These are phyloP conservation scores for Pteronura brasiliensis DNA, from an alignment of 2,113 vertebrate genomes.

Conservation along the genomic window DNA sequence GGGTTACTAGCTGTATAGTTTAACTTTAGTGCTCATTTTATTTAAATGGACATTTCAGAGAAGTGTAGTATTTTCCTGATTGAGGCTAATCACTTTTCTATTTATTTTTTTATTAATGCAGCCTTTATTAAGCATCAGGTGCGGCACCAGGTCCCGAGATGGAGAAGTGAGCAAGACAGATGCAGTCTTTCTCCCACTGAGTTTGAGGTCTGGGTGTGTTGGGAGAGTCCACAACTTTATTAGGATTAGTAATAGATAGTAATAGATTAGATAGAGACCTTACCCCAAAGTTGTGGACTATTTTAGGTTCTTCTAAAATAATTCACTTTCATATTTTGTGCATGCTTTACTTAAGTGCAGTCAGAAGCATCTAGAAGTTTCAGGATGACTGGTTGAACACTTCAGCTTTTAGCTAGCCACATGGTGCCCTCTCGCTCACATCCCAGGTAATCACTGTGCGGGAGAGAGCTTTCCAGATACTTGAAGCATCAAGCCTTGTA, in stretches of 20 bases:
- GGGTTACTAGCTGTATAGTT: background rate
- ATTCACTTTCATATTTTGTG: background rate
- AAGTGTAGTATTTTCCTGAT: background rate
- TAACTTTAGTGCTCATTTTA: background rate
- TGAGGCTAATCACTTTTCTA: background rate
- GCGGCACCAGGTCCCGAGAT: background rate
- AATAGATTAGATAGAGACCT: background rate
- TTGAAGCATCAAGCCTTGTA: background rate
- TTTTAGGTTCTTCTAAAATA: background rate
- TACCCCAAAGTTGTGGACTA: background rate
- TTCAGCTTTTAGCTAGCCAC: background rate
- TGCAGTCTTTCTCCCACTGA: background rate
- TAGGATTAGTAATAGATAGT: background rate
- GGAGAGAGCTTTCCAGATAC: background rate
- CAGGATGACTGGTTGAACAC: background rate
- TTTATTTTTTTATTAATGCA: background rate
- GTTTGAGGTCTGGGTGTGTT: background rate
- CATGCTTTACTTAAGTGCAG: background rate
- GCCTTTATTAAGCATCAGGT: background rate
- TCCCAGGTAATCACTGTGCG: background rate
- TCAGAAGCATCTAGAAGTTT: background rate
- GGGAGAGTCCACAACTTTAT: fast-evolving
- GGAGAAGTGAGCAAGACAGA: background rate
- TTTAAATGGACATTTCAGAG: background rate
- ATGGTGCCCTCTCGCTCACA: background rate